Evolutionary conservation across 2,113 vertebrate genomes (phyloP), one percentile per base, ranked within the genome.

Genomic region (Platichthys flesus): DNA sequence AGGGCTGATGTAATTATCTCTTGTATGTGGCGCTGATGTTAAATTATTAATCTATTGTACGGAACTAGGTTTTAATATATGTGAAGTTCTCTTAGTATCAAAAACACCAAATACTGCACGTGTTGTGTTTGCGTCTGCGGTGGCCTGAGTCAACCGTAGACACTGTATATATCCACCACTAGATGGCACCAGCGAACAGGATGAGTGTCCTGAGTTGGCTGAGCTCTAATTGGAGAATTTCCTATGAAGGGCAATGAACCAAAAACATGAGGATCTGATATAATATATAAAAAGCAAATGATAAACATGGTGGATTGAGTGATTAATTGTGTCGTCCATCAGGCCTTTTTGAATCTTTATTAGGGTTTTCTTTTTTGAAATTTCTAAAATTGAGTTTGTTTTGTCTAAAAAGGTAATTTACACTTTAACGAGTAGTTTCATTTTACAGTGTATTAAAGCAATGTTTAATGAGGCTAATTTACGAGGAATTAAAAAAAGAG

Each of bases 151-250:
- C 4, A 62, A 28, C 2, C 23, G 1, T 3, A 1, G 1, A 23
- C 23, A 35, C 0, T 62, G 5, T 35, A 21, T 21, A 24, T 26
- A 58, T 18, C 71, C 52, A 82, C 85, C 93, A 89, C 87, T 78
- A 90, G 93, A 85, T 87, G 86, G 0, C 83, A 69, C 40, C 86
- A 92, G 49, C 90, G 64, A 45, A 66, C 40, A 21, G 1, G 12
- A 37, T 16, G 64, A 18, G 28, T 15, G 28, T n/a, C 37, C n/a
- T 52, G 2, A 47, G 40, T 7, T 51, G 47, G 12, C 40, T 18
- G 47, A 61, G 52, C 18, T 9, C 45, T 66, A 59, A 42, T 54
- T 64, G 9, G 2, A 76, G 7, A 69, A 56, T 15, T 52, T 45
- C 14, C 51, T 18, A 26, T 67, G 9, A 28, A 16, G 12, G 0